Conservation (phyloP, 2,113 vertebrate genomes). For the Panthera tigris region DNA sequence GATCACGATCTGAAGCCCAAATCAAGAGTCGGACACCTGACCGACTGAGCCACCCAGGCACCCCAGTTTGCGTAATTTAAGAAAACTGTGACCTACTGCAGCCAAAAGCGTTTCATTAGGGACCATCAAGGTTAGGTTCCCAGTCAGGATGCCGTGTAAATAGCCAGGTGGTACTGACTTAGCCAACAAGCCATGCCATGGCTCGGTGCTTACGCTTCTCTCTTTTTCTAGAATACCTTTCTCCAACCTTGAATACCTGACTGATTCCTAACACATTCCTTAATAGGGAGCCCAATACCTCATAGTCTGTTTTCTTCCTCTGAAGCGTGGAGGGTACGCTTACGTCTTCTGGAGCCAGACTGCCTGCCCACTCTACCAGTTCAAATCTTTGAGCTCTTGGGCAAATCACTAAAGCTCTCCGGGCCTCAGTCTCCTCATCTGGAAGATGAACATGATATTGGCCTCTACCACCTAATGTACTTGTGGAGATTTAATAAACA, state of each 20-base stretch:
- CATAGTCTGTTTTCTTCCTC: not conserved
- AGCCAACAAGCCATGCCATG: not conserved
- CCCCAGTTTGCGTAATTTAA: not conserved
- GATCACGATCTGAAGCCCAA: too few relatives aligned
- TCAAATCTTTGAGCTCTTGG: not conserved
- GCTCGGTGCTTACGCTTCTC: not conserved
- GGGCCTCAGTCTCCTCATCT: not conserved
- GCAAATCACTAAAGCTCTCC: not conserved
- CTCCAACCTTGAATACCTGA: not conserved
- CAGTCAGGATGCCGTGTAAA: not conserved
- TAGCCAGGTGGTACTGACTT: not conserved
- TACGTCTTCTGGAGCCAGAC: not conserved
- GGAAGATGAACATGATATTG: not conserved
- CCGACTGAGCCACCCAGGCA: too few relatives aligned
- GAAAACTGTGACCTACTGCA: not conserved
- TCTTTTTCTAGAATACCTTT: not conserved
- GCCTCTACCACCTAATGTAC: not conserved
- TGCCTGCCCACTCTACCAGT: not conserved
- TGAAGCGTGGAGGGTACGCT: not conserved
- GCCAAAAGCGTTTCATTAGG: not conserved
- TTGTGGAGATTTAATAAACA: not conserved
- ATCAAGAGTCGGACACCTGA: too few relatives aligned
- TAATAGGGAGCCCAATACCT: not conserved
- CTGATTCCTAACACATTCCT: not conserved
- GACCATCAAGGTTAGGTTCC: not conserved